Percentiles rank a stretch among this genome's conserved stretches.
Evolutionary conservation across 2,113 vertebrate species (phyloP).

Genomic region (Oceanodroma tethys): DNA sequence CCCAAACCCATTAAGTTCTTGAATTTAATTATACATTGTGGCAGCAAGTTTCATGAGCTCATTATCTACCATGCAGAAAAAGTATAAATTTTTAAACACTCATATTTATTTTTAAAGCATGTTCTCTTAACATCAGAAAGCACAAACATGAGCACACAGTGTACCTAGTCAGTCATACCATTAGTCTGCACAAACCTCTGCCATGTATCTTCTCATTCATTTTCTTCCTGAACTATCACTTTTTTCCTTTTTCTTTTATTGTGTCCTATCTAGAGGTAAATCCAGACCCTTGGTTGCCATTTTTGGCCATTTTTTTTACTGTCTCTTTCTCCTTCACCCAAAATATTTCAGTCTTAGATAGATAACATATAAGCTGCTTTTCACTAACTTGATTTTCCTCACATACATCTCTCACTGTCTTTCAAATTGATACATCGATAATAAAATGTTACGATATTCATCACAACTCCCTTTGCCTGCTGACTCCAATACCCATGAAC

Average conservation of each 20-base stretch:
- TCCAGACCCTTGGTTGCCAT: neutral
- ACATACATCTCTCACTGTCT: neutral
- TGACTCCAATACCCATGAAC: neutral
- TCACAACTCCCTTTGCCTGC: neutral
- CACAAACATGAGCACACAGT: neutral
- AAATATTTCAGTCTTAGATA: neutral
- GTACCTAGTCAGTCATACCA: neutral
- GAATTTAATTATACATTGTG: neutral
- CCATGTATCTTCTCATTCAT: neutral
- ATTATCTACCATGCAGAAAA: neutral
- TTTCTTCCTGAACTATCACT: neutral
- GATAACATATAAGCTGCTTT: neutral
- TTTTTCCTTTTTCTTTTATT: neutral
- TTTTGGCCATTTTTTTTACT: neutral
- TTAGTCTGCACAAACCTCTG: neutral
- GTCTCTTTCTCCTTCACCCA: neutral
- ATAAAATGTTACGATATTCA: neutral
- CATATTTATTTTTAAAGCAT: constrained; percentile 19
- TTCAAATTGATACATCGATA: neutral
- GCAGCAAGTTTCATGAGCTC: neutral
- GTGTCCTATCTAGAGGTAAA: neutral
- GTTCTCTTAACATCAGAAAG: neutral
- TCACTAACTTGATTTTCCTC: neutral
- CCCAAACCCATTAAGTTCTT: neutral
- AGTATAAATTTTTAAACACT: neutral